Conservation (phyloP, 1,140 invertebrate species). For the Arctopsyche grandis region DNA sequence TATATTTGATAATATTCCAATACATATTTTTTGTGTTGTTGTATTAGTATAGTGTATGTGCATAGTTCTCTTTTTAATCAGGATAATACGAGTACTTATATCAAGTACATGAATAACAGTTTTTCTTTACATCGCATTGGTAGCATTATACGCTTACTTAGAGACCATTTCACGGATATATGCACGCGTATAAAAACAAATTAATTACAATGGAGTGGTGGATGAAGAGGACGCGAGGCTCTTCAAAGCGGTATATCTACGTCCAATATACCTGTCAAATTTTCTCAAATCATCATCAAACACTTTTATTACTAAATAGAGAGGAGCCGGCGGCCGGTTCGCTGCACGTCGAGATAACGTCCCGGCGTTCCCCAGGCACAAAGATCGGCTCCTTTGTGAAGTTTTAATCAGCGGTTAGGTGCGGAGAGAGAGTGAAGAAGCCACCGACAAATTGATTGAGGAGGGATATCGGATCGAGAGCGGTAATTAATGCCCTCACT, state of each 20-base stretch:
- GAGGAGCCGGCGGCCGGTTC: not conserved
- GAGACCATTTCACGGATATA: slow-evolving; percentile 9
- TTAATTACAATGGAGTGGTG: not conserved
- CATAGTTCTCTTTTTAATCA: too few species aligned
- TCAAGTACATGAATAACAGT: too few species aligned
- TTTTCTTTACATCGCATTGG: not conserved
- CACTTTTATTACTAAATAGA: slow-evolving; percentile 49
- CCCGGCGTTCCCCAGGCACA: not conserved
- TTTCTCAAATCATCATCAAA: slow-evolving; percentile 48
- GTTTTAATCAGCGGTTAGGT: slow-evolving; percentile 34
- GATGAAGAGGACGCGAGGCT: not conserved
- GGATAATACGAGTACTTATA: too few species aligned
- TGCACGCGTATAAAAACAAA: slow-evolving; percentile 9
- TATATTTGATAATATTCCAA: too few species aligned
- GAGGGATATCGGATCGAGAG: slow-evolving; percentile 41
- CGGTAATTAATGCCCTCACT: slow-evolving; percentile 29
- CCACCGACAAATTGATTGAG: slow-evolving; percentile 49
- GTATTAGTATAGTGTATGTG: too few species aligned
- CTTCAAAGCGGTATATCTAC: not conserved
- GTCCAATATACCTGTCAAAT: slow-evolving; percentile 47
- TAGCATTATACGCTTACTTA: not conserved
- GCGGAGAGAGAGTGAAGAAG: slow-evolving; percentile 16
- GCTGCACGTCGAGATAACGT: slow-evolving; percentile 11
- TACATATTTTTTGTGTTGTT: too few species aligned
- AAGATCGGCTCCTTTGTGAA: slow-evolving; percentile 33